Evolutionary conservation across 1,140 invertebrate genomes (phyloP).

Genomic region (Paracyclopina nana): DNA sequence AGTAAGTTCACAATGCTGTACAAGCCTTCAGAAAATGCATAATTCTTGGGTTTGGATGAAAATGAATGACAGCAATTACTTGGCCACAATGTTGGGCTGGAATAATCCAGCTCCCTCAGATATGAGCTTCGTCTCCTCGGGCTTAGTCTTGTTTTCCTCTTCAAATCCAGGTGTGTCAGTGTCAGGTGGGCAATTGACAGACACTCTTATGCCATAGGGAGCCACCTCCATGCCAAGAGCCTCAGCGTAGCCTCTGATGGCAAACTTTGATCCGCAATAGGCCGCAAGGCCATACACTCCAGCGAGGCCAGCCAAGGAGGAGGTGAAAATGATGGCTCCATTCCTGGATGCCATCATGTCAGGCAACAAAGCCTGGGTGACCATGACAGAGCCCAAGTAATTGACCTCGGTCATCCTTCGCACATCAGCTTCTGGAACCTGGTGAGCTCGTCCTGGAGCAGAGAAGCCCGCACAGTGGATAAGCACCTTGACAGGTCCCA

Average conservation of each 20-base stretch:
- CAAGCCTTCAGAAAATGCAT: too few species aligned
- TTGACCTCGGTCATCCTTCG: conserved; percentile 37
- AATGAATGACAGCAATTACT: too few species aligned
- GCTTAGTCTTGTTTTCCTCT: conserved; percentile 62
- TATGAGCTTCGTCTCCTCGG: conserved; percentile 69
- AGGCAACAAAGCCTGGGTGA: conserved; percentile 32
- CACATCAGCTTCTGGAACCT: conserved; percentile 31
- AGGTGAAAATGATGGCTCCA: conserved; percentile 49
- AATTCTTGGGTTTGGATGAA: too few species aligned
- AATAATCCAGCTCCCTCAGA: conserved; percentile 53
- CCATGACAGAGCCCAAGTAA: conserved; percentile 33
- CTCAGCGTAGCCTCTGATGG: conserved; percentile 79
- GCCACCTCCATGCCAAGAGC: conserved; percentile 69
- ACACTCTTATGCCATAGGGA: conserved; percentile 60
- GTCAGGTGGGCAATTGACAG: conserved; percentile 74
- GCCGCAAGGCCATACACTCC: conserved; percentile 79
- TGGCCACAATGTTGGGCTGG: conserved; percentile 55
- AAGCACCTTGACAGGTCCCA: conserved; percentile 63
- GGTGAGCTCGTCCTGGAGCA: conserved; percentile 48
- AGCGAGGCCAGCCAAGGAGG: conserved; percentile 69
- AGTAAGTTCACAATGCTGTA: too few species aligned
- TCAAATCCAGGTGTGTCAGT: conserved; percentile 92
- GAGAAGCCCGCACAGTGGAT: conserved; percentile 70
- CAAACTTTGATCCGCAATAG: conserved; percentile 85
- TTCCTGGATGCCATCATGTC: conserved; percentile 28